These are phyloP conservation scores for Sigmodon hispidus DNA, from an alignment of 2,113 vertebrate species.

Conservation along the genomic window DNA sequence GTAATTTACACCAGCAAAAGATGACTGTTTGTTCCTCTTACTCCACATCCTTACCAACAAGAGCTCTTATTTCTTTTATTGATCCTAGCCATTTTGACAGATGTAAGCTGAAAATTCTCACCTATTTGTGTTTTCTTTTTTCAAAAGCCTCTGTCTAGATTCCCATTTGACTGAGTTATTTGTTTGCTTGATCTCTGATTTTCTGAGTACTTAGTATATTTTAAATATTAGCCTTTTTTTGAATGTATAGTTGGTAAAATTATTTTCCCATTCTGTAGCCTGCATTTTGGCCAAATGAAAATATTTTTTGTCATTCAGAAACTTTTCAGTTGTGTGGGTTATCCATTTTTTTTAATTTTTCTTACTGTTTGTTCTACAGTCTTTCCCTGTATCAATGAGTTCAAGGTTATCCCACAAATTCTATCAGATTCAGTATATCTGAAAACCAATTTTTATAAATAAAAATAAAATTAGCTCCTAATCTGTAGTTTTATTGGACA, in stretches of 20 bases:
- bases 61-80: not conserved
- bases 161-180: not conserved
- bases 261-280: not conserved
- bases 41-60: not conserved
- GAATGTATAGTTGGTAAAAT: not conserved
- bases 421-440: not conserved
- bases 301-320: not conserved
- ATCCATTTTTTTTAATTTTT: not conserved
- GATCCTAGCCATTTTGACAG: not conserved
- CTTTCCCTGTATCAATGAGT: not conserved
- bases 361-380: not conserved
- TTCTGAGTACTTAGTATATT: not conserved
- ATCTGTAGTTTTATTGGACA: not conserved
- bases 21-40: not conserved
- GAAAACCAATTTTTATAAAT: not conserved
- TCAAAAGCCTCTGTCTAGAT: not conserved
- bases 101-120: not conserved
- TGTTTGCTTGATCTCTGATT: too few relatives aligned
- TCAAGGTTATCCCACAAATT: not conserved
- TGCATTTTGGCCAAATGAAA: not conserved
- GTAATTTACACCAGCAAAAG: not conserved
- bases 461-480: not conserved
- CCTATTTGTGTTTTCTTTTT: not conserved
- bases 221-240: rapidly evolving
- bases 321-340: not conserved